Evolutionary conservation across 2,113 vertebrate genomes (phyloP).

Genomic region (Chaetodon auriga): DNA sequence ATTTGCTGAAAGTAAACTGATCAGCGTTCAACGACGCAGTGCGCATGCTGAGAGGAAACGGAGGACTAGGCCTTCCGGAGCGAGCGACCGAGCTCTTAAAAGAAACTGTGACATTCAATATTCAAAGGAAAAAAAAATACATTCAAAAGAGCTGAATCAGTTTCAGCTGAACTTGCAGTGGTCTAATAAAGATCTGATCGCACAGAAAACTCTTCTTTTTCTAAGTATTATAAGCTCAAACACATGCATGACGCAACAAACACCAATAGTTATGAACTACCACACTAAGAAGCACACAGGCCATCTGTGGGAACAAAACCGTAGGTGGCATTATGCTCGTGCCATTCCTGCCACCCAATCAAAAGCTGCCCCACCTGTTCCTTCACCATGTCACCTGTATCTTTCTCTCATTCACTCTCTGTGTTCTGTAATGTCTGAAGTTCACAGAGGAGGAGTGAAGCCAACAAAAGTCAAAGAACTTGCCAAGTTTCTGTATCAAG

Average conservation of each 20-base stretch:
- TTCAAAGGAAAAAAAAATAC: neutral
- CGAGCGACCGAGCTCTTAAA: neutral
- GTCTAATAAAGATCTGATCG: neutral
- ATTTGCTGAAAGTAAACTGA: constrained; percentile 65
- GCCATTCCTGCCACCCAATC: constrained; percentile 63
- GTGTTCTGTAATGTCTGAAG: constrained; percentile 32
- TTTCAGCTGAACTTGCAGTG: neutral
- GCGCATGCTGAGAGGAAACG: constrained; percentile 14
- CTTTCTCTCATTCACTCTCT: constrained; percentile 35
- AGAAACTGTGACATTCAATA: neutral
- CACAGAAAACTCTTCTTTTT: neutral
- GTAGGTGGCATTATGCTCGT: constrained; percentile 28
- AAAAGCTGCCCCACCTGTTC: constrained; percentile 69
- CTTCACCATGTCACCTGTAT: constrained; percentile 54
- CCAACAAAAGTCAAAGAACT: constrained; percentile 58
- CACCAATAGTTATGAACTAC: neutral
- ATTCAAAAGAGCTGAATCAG: neutral
- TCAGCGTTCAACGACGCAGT: constrained; percentile 52
- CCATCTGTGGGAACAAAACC: constrained; percentile 60
- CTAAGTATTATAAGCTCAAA: neutral
- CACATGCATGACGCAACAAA: neutral
- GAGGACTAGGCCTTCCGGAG: neutral
- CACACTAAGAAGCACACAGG: neutral
- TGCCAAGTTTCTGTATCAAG: constrained; percentile 54
- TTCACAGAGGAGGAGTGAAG: constrained; percentile 49